These are phyloP conservation scores for Piaya cayana DNA, from an alignment of 2,113 vertebrate species.

Conservation along the genomic window DNA sequence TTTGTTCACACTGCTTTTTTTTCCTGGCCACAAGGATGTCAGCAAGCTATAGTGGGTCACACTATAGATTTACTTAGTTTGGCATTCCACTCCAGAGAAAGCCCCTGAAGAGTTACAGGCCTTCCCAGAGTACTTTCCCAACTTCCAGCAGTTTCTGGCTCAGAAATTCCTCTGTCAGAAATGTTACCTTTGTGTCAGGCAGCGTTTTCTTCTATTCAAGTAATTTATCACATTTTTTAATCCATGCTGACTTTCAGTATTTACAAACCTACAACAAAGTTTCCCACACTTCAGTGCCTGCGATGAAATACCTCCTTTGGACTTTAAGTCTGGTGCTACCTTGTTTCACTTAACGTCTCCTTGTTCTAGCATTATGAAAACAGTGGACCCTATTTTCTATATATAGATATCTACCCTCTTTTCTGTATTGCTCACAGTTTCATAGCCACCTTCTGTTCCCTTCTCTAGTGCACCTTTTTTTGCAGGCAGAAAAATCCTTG, in stretches of 20 bases:
- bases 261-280: not conserved
- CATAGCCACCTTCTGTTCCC: not conserved
- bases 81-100: not conserved
- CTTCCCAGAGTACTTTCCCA: not conserved
- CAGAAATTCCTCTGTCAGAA: not conserved
- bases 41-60: not conserved
- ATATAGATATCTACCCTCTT: not conserved
- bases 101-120: not conserved
- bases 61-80: not conserved
- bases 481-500: not conserved
- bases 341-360: not conserved
- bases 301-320: not conserved
- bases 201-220: not conserved
- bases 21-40: accelerated
- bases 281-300: not conserved
- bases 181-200: not conserved
- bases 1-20: not conserved
- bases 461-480: not conserved
- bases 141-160: not conserved
- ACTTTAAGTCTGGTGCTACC: not conserved
- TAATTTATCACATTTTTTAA: not conserved
- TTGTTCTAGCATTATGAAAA: not conserved
- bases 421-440: not conserved
- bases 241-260: not conserved
- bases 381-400: not conserved